phyloP scores from a whole-genome alignment of 1,140 invertebrate genomes.

The Drosophila simulans region DNA sequence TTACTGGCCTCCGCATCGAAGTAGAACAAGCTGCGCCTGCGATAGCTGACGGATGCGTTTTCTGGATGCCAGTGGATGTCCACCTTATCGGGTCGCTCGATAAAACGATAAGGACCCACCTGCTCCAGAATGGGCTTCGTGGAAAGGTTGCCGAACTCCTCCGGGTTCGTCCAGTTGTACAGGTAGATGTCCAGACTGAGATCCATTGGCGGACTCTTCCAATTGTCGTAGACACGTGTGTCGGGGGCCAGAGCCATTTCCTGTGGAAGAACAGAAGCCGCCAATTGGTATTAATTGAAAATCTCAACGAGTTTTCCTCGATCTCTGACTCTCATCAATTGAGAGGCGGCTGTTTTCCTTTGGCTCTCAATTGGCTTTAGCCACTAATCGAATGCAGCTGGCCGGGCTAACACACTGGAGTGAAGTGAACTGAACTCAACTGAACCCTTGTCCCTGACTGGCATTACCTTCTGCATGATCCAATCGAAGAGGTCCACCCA shows the following conservation, averaged over 20 bases:
- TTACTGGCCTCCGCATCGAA: conserved; percentile 90
- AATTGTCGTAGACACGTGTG: conserved; percentile 88
- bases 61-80: conserved; percentile 89
- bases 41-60: conserved; percentile 93
- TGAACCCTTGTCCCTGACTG: neutral
- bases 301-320: conserved; percentile 55
- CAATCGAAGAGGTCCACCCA: conserved; percentile 79
- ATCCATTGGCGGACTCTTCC: conserved; percentile 90
- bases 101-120: conserved; percentile 90
- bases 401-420: conserved; percentile 13
- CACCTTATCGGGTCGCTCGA: conserved; percentile 89
- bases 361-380: conserved; percentile 24
- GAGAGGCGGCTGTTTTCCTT: conserved; percentile 42
- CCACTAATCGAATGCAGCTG: conserved; percentile 67
- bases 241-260: conserved; percentile 87
- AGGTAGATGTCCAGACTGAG: conserved; percentile 91
- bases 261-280: conserved; percentile 81
- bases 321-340: conserved; percentile 34
- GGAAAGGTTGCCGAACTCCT: conserved; percentile 85
- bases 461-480: conserved; percentile 79
- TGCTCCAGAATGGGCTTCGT: conserved; percentile 88
- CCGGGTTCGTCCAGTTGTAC: conserved; percentile 93
- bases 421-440: neutral
- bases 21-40: conserved; percentile 90
- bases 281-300: conserved; percentile 72